phyloP scores from a whole-genome alignment of 1,140 invertebrate species.

The Matsumurasca onukii region DNA sequence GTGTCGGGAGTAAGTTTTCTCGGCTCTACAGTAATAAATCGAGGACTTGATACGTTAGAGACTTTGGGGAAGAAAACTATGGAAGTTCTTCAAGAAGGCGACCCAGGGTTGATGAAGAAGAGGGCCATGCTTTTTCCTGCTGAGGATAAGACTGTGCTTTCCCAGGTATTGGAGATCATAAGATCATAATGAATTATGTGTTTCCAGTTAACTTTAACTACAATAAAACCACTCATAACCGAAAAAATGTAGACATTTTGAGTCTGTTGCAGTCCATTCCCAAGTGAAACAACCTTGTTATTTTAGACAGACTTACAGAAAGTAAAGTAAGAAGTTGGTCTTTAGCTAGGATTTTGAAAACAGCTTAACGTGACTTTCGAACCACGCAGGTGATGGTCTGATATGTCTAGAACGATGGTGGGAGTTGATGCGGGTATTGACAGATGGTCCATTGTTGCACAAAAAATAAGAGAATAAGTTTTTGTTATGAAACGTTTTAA shows the following conservation, averaged over 20 bases:
- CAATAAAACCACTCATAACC: neutral
- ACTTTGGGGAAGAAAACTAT: slow-evolving; percentile 92
- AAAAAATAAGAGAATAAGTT: too few relatives aligned
- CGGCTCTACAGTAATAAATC: slow-evolving; percentile 76
- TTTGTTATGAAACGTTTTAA: too few relatives aligned
- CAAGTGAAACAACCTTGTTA: too few relatives aligned
- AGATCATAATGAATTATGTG: neutral
- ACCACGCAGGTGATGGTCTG: too few relatives aligned
- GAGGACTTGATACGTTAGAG: slow-evolving; percentile 86
- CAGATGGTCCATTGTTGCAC: too few relatives aligned
- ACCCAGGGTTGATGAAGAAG: slow-evolving; percentile 83
- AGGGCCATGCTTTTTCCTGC: slow-evolving; percentile 69
- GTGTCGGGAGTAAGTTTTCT: slow-evolving; percentile 33
- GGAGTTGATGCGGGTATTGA: too few relatives aligned
- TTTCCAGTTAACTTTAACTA: neutral
- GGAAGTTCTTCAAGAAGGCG: slow-evolving; percentile 87
- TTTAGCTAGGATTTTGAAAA: too few relatives aligned
- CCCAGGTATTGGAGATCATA: slow-evolving; percentile 49
- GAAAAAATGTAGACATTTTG: neutral
- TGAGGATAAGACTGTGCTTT: slow-evolving; percentile 58
- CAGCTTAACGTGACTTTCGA: too few relatives aligned
- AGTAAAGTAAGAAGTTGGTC: too few relatives aligned
- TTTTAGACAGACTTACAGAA: too few relatives aligned
- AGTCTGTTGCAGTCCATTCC: too few relatives aligned
- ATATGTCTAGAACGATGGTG: too few relatives aligned